Percentiles rank a stretch among this genome's conserved stretches.
These are phyloP conservation scores for Lethenteron camtschaticum DNA, from an alignment of 2,113 vertebrate species.

Conservation along the genomic window DNA sequence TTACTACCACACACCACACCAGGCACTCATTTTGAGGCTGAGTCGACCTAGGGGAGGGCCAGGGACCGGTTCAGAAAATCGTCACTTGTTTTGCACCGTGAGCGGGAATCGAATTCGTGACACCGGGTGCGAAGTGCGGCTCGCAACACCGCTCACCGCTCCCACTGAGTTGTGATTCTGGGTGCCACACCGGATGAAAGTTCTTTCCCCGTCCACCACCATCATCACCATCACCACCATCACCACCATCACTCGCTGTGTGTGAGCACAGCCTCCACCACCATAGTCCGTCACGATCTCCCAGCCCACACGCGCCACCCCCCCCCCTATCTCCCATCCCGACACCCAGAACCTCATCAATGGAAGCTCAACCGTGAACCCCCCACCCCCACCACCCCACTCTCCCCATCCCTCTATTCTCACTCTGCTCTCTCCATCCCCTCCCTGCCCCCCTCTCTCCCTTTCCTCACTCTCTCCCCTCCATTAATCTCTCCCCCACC, in stretches of 20 bases:
- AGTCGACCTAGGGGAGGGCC: too few species aligned
- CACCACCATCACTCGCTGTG: neutral
- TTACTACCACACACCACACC: too few species aligned
- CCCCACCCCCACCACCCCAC: neutral
- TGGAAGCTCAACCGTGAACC: neutral
- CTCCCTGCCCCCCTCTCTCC: neutral
- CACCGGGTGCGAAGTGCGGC: too few species aligned
- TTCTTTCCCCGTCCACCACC: too few species aligned
- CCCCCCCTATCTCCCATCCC: neutral
- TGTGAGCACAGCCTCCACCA: neutral
- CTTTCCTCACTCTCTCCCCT: neutral
- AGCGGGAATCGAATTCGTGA: too few species aligned
- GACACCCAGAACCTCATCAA: neutral
- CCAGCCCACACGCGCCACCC: neutral
- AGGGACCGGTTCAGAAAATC: too few species aligned
- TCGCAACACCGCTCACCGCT: too few species aligned
- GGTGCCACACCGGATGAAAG: too few species aligned
- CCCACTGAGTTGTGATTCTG: too few species aligned
- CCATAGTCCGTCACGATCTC: neutral
- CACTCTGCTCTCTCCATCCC: neutral
- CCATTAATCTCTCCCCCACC: neutral
- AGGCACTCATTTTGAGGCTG: too few species aligned
- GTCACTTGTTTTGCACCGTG: too few species aligned
- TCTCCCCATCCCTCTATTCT: neutral
- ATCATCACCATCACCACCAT: neutral